Base-by-base conservation (phyloP, 2,888 invertebrate species). In the Sthenelais limicola region DNA sequence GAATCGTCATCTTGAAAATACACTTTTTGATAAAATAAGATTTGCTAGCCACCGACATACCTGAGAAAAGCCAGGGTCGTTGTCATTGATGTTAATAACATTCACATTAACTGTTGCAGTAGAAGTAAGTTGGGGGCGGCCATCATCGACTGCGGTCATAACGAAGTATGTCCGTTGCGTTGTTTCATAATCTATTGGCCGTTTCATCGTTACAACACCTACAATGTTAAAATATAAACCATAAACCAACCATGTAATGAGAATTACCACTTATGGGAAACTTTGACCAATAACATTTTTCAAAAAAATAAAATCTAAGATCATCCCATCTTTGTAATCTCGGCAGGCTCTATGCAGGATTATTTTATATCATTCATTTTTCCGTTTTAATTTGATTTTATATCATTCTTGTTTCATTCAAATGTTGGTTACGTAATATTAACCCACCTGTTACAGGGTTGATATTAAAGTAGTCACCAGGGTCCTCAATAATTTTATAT, bases 11-110 rank as follows among this genome's bases (percentile, higher is more conserved):
- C n/a, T n/a, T n/a, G n/a, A n/a, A n/a, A n/a, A n/a, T n/a, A n/a
- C n/a, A n/a, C n/a, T n/a, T n/a, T n/a, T n/a, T n/a, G n/a, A n/a
- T n/a, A n/a, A n/a, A n/a, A n/a, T n/a, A n/a, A n/a, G n/a, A n/a
- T n/a, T n/a, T n/a, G n/a, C n/a, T n/a, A n/a, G n/a, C n/a, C n/a
- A n/a, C n/a, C n/a, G 24, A 66, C 43, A 70, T 67, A 83, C 84
- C 80, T 78, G 18, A 7, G 43, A 47, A 86, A 97, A 97, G 62
- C 90, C 89, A 0, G 97, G 97, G 83, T 93, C 92, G 83, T 95
- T 94, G 82, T 97, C 96, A 81, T 97, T 97, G 0, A 94, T 91
- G 84, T 97, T 96, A 38, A 92, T 89, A 1, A 97, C 90, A 62
- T 91, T 91, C 0, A 97, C 94, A 5, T 90, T 90, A 0, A 97